Evolutionary conservation across 2,888 invertebrate genomes (phyloP).

Genomic region (Creontiades dilutus): DNA sequence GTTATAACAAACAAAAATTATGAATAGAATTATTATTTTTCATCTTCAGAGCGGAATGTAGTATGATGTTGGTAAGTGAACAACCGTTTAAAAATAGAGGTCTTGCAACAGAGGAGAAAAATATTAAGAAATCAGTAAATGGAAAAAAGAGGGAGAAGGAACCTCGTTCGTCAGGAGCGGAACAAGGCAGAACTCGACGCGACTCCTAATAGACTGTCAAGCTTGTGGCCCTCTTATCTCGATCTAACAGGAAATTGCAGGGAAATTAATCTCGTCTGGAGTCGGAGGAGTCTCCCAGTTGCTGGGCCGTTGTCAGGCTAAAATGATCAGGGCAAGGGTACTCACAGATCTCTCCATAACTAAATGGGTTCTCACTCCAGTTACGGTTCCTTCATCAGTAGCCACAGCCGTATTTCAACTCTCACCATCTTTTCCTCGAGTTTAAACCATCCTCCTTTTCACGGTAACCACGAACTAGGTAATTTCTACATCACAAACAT

Average conservation of each 20-base stretch:
- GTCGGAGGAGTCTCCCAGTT: conserved; percentile 1
- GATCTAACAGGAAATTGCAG: conserved; percentile 54
- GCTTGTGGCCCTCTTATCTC: conserved; percentile 51
- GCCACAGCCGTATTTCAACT: not conserved
- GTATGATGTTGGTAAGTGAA: no score
- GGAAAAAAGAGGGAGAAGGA: not conserved
- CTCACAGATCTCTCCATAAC: no score
- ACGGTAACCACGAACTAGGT: no score
- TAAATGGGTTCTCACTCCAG: not conserved
- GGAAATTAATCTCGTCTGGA: conserved; percentile 42
- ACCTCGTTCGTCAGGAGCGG: not conserved
- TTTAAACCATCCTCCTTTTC: no score
- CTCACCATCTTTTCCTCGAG: not conserved
- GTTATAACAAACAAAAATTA: no score
- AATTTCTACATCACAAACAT: no score
- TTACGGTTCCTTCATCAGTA: not conserved
- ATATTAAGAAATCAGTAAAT: not conserved
- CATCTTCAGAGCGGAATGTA: no score
- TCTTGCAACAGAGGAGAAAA: no score
- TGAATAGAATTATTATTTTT: no score
- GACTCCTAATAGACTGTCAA: conserved; percentile 33
- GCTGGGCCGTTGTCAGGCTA: not conserved
- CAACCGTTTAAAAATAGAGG: no score
- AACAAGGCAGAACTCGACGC: conserved; percentile 14
- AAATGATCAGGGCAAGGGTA: not conserved